Evolutionary conservation across 2,113 vertebrate species (phyloP).

Genomic region (Anoplopoma fimbria): DNA sequence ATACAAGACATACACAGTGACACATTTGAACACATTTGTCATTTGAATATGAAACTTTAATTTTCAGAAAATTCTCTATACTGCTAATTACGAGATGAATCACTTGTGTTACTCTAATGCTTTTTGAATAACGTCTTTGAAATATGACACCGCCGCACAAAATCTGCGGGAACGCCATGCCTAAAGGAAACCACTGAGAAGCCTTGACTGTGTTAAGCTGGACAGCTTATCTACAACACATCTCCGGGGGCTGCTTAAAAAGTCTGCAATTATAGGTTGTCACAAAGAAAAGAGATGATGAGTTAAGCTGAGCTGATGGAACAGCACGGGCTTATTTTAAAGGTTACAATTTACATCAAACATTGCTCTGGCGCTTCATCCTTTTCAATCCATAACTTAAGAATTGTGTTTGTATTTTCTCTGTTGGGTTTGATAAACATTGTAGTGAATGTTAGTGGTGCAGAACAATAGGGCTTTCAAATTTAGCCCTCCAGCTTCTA

Average conservation of each 20-base stretch:
- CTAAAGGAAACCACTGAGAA: conserved; percentile 56
- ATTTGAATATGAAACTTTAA: conserved; percentile 5
- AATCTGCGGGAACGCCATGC: conserved; percentile 33
- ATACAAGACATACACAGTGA: background rate
- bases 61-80: conserved; percentile 16
- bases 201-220: conserved; percentile 67
- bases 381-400: conserved; percentile 16
- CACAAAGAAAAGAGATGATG: conserved; percentile 64
- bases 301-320: conserved; percentile 68
- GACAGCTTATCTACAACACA: conserved; percentile 73
- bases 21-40: conserved; percentile 8
- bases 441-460: background rate
- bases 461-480: background rate
- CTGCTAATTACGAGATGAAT: conserved; percentile 46
- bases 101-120: conserved; percentile 33
- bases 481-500: background rate
- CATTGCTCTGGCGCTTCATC: conserved; percentile 19
- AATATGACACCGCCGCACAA: conserved; percentile 56
- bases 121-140: conserved; percentile 64
- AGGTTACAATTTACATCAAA: conserved; percentile 59
- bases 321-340: conserved; percentile 36
- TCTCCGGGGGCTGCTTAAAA: conserved; percentile 77
- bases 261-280: conserved; percentile 77
- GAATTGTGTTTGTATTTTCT: conserved; percentile 22
- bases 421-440: background rate